Percentiles rank a stretch among this genome's conserved stretches.
These are phyloP conservation scores for Phymastichus coffea DNA, from an alignment of 1,140 invertebrate species.

Conservation along the genomic window DNA sequence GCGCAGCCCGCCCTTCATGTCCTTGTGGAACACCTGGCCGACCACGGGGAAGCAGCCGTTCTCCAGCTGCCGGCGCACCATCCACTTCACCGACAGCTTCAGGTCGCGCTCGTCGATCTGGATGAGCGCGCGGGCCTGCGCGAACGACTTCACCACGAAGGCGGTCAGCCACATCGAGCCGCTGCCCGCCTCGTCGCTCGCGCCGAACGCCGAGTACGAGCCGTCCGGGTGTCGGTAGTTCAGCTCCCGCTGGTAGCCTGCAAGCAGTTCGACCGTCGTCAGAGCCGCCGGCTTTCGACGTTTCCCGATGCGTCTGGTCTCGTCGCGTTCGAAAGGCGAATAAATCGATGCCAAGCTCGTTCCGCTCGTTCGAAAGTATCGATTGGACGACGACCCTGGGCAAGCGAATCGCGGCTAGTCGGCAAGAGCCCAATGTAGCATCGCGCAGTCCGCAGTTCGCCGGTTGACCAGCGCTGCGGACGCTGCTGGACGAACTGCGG, in stretches of 20 bases:
- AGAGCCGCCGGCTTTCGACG: conserved; percentile 4
- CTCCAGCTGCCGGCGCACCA: conserved; percentile 68
- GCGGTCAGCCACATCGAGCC: conserved; percentile 85
- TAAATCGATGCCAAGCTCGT: no score
- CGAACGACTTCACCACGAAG: conserved; percentile 75
- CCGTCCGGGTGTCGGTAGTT: conserved; percentile 73
- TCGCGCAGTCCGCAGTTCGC: no score
- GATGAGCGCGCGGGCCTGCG: conserved; percentile 65
- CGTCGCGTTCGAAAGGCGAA: no score
- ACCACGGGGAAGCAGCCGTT: conserved; percentile 78
- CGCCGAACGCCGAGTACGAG: conserved; percentile 80
- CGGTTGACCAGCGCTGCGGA: no score
- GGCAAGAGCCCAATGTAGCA: no score
- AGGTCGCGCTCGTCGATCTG: conserved; percentile 69
- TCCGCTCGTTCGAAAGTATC: no score
- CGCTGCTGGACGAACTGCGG: no score
- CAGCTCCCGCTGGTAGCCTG: conserved; percentile 75
- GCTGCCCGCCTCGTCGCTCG: conserved; percentile 54
- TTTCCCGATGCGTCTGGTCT: no score
- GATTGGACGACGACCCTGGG: no score
- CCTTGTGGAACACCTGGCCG: conserved; percentile 75
- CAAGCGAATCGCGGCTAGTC: no score
- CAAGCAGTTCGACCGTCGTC: no score
- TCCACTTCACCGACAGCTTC: conserved; percentile 69
- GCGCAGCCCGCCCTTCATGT: conserved; percentile 70